Evolutionary conservation across 2,113 vertebrate genomes (phyloP).

Genomic region (Hylia prasina): DNA sequence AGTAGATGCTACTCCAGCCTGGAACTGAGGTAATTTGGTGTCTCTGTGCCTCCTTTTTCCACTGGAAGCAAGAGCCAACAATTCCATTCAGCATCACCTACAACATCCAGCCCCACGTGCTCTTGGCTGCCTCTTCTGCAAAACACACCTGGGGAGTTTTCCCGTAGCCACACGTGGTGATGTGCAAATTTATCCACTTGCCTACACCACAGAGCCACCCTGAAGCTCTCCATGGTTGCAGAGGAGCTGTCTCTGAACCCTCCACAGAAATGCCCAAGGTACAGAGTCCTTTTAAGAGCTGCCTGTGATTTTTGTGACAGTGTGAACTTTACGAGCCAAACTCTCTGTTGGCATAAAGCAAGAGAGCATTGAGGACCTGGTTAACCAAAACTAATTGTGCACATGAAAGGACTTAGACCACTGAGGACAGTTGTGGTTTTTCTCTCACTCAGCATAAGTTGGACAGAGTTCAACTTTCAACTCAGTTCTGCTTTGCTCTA

Average conservation of each 20-base stretch:
- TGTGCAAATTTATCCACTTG: neutral
- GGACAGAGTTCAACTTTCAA: neutral
- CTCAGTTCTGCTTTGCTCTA: neutral
- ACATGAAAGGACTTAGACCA: neutral
- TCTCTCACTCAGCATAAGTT: neutral
- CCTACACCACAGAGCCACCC: neutral
- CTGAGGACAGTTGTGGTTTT: neutral
- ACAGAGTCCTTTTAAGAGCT: neutral
- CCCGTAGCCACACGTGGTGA: fast-evolving
- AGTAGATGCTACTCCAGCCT: neutral
- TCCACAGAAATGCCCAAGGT: neutral
- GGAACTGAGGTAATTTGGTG: neutral
- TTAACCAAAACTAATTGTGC: neutral
- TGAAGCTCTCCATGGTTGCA: neutral
- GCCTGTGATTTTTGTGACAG: neutral
- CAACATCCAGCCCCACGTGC: fast-evolving
- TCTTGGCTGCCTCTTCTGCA: neutral
- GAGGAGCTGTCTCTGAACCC: neutral
- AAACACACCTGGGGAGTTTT: neutral
- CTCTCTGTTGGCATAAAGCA: neutral
- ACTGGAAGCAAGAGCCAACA: neutral
- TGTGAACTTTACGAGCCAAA: neutral
- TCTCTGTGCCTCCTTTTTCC: neutral
- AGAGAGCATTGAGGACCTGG: neutral
- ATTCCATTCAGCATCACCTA: neutral